Conservation (phyloP, 2,113 vertebrate genomes). For the Heptranchias perlo region DNA sequence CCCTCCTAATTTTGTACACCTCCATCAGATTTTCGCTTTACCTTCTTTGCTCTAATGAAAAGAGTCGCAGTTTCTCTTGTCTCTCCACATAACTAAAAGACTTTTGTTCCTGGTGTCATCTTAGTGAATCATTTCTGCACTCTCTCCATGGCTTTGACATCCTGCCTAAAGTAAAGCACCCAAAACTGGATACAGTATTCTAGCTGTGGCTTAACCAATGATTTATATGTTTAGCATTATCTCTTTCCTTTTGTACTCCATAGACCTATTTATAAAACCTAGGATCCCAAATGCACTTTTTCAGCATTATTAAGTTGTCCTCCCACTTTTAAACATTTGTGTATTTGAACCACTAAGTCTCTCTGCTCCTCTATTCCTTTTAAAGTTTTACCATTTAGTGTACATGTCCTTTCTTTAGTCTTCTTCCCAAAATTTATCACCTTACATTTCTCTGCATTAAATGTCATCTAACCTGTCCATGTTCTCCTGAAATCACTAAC, state of each 20-base stretch:
- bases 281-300: not conserved
- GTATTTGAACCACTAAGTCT: not conserved
- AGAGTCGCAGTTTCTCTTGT: no score
- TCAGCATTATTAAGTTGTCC: not conserved
- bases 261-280: no score
- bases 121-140: no score
- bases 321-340: not conserved
- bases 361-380: not conserved
- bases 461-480: not conserved
- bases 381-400: not conserved
- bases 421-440: not conserved
- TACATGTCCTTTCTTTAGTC: not conserved
- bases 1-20: not conserved
- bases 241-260: no score
- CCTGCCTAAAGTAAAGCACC: no score
- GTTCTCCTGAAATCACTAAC: not conserved
- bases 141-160: no score
- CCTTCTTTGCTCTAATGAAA: not conserved
- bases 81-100: no score
- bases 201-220: no score
- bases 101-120: no score
- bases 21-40: not conserved
- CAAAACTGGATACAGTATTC: no score
- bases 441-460: not conserved
- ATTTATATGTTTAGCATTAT: no score